phyloP scores from a whole-genome alignment of 2,888 invertebrate genomes.

The Epinotia ramella region DNA sequence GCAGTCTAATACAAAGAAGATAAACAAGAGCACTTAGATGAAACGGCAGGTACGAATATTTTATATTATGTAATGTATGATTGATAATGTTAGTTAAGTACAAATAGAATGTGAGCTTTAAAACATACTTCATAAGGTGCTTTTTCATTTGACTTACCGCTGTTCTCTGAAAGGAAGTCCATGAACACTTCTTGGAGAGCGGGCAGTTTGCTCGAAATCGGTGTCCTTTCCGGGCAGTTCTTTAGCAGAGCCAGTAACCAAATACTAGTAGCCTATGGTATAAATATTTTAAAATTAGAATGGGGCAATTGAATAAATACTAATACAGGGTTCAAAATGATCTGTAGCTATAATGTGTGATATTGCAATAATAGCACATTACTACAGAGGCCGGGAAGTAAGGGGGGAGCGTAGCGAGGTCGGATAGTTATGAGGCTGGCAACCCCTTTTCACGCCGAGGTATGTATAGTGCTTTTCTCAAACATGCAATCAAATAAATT shows the following conservation, averaged over 20 bases:
- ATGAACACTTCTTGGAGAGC: constrained; percentile 93
- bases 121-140: neutral
- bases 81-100: too few relatives aligned
- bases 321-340: too few relatives aligned
- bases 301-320: neutral
- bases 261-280: constrained; percentile 90
- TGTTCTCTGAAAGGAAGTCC: constrained; percentile 94
- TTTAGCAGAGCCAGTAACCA: constrained; percentile 95
- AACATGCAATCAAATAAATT: too few relatives aligned
- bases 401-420: too few relatives aligned
- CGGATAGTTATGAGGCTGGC: too few relatives aligned
- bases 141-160: constrained; percentile 85
- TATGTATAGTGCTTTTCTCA: too few relatives aligned
- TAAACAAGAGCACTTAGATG: neutral
- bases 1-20: neutral
- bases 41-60: neutral
- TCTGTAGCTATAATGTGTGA: too few relatives aligned
- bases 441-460: too few relatives aligned
- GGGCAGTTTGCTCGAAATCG: constrained; percentile 88
- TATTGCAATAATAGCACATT: too few relatives aligned
- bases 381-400: too few relatives aligned
- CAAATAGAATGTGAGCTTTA: neutral
- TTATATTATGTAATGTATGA: too few relatives aligned
- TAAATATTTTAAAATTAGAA: constrained; percentile 1
- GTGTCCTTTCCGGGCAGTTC: constrained; percentile 89